A percentile compares a stretch with the other conserved stretches of the same genome.
phyloP scores from a whole-genome alignment of 2,888 invertebrate genomes.

The Hirudinaria manillensis region DNA sequence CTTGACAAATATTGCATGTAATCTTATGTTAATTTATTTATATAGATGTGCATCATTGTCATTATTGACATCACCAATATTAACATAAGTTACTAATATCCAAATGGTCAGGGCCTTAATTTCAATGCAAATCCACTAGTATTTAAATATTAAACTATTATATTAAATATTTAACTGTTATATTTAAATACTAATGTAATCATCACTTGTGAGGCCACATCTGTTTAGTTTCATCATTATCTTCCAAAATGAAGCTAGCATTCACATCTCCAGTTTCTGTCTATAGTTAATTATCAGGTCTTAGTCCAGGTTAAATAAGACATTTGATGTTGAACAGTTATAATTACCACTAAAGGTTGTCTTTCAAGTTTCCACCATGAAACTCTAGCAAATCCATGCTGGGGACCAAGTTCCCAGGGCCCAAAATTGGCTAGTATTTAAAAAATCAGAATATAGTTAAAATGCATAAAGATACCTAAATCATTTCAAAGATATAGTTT shows the following conservation, averaged over 20 bases:
- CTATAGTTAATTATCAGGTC: constrained; percentile 22
- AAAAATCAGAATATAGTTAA: neutral
- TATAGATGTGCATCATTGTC: too few relatives aligned
- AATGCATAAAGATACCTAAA: constrained; percentile 26
- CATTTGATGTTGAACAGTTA: neutral
- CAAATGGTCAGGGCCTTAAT: too few relatives aligned
- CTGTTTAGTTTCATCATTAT: constrained; percentile 78
- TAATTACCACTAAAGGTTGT: constrained; percentile 67
- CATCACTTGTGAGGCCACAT: constrained; percentile 31
- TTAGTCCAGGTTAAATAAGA: constrained; percentile 10
- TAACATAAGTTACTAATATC: neutral
- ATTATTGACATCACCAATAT: neutral
- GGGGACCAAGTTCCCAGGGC: constrained; percentile 86
- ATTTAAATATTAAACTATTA: neutral
- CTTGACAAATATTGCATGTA: too few relatives aligned
- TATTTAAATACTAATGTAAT: too few relatives aligned
- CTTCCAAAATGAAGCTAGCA: constrained; percentile 83
- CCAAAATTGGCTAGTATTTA: constrained; percentile 77
- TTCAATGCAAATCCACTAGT: neutral
- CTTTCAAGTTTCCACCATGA: constrained; percentile 84
- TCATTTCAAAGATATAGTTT: neutral
- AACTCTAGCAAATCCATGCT: constrained; percentile 90
- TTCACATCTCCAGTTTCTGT: constrained; percentile 62
- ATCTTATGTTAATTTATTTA: too few relatives aligned
- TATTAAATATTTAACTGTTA: neutral